Percentiles rank a stretch among this genome's conserved stretches.
Conservation (phyloP, 2,797 vertebrate species). For the Myripristis jacobus region DNA sequence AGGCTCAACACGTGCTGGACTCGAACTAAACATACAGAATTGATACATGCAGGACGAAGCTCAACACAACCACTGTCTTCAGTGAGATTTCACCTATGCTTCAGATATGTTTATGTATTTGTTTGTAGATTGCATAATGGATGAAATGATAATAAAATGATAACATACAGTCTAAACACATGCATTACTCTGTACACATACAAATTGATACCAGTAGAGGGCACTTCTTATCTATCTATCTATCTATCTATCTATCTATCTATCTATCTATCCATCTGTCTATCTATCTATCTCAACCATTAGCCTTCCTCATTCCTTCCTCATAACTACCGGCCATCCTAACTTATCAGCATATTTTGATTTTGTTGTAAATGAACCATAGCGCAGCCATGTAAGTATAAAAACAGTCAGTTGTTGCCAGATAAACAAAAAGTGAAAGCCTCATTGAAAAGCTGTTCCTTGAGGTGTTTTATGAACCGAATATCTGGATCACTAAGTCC, state of each 20-base stretch:
- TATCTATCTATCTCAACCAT: no score
- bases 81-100: no score
- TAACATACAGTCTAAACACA: neutral
- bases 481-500: conserved; percentile 12
- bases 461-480: conserved; percentile 18
- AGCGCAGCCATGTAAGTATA: neutral
- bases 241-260: neutral
- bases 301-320: no score
- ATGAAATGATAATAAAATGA: no score
- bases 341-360: neutral
- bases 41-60: neutral
- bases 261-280: neutral
- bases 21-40: neutral
- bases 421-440: neutral
- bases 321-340: neutral
- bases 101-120: no score
- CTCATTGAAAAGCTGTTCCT: neutral
- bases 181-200: neutral
- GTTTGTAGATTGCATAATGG: no score
- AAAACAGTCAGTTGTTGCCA: neutral
- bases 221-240: conserved; percentile 65
- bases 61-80: neutral
- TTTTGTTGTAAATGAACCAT: neutral
- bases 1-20: conserved; percentile 2
- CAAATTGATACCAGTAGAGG: conserved; percentile 34